Percentiles rank a stretch among this genome's conserved stretches.
Conservation (phyloP, 2,797 vertebrate genomes). For the Hephaestus fuliginosus region DNA sequence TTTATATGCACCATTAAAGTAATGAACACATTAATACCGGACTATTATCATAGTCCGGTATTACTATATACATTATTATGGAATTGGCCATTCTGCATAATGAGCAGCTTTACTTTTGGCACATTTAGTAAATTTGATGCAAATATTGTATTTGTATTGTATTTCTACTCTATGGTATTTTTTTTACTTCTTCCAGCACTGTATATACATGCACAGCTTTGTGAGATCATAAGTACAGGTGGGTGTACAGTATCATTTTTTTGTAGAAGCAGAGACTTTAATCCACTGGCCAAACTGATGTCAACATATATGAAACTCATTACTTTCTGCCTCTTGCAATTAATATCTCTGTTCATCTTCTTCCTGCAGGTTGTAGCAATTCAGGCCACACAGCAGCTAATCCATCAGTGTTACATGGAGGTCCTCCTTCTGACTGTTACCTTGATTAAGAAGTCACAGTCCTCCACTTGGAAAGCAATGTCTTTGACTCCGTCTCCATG, state of each 20-base stretch:
- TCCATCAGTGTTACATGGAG: neutral
- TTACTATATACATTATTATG: neutral
- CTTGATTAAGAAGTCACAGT: constrained; percentile 88
- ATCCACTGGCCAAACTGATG: neutral
- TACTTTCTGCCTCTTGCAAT: neutral
- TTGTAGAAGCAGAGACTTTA: neutral
- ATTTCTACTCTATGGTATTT: neutral
- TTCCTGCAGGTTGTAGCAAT: neutral
- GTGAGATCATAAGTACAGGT: neutral
- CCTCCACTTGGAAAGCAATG: constrained; percentile 88
- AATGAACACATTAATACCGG: neutral
- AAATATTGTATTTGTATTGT: neutral
- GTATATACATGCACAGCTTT: neutral
- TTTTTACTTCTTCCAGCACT: neutral
- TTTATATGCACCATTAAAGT: neutral
- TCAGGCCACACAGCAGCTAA: neutral
- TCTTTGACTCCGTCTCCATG: constrained; percentile 90
- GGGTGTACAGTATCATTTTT: neutral
- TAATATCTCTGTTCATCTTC: neutral
- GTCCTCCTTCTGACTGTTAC: constrained; percentile 64
- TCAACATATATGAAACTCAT: neutral
- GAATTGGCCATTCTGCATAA: neutral
- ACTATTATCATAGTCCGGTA: neutral
- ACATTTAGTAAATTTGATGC: neutral
- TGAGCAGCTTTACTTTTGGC: neutral